Percentiles rank a stretch among this genome's conserved stretches.
Conservation (phyloP, 2,113 vertebrate species). For the Tursiops truncatus region DNA sequence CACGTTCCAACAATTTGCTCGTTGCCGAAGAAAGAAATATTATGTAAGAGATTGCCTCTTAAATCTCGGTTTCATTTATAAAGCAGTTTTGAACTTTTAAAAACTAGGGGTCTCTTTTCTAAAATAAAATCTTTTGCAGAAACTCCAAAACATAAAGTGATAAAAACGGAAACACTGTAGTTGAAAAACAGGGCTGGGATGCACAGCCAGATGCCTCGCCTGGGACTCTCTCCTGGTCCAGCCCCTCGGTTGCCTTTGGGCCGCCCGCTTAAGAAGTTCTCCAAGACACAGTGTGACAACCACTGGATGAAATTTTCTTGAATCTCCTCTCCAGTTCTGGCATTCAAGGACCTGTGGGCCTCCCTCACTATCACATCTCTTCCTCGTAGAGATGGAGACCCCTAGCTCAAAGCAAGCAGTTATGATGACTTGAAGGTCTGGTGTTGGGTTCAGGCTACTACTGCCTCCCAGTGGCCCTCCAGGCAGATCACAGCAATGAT, state of each 20-base stretch:
- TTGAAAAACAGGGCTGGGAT: background rate
- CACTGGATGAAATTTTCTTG: background rate
- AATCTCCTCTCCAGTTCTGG: background rate
- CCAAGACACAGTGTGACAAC: background rate
- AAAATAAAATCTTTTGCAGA: background rate
- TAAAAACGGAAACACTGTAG: background rate
- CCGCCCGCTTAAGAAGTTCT: background rate
- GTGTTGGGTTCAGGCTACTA: background rate
- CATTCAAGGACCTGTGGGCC: background rate
- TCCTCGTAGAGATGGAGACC: background rate
- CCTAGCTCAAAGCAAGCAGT: background rate
- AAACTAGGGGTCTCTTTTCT: background rate
- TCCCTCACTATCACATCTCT: too few species aligned
- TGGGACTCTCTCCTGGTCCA: background rate
- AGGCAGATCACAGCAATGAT: background rate
- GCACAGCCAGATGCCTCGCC: background rate
- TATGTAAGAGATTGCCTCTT: background rate
- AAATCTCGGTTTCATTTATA: background rate
- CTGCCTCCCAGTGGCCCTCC: slow-evolving; percentile 21
- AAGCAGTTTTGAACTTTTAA: background rate
- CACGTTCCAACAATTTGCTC: background rate
- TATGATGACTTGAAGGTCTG: background rate
- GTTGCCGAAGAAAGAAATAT: background rate
- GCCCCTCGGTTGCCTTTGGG: background rate
- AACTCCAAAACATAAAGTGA: background rate